phyloP scores from a whole-genome alignment of 2,797 vertebrate species.

The Pempheris klunzingeri region DNA sequence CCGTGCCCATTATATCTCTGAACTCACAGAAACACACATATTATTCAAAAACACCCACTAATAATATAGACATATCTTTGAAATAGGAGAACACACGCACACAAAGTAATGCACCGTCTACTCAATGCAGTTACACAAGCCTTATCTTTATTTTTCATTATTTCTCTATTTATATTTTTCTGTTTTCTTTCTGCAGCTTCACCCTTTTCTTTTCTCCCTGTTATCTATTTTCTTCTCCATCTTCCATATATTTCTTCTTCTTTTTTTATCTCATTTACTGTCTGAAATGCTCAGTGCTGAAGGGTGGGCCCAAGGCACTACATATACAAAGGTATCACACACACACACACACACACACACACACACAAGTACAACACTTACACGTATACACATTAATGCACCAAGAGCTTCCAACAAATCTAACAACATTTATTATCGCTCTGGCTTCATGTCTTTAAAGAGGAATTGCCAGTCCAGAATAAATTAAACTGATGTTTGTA shows the following conservation, averaged over 20 bases:
- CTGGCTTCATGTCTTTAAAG: slow-evolving; percentile 29
- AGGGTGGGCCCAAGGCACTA: slow-evolving; percentile 46
- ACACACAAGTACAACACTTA: slow-evolving; percentile 2
- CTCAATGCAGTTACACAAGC: not conserved
- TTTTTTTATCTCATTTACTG: slow-evolving; percentile 39
- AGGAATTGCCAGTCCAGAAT: slow-evolving; percentile 21
- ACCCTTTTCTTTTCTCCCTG: slow-evolving; percentile 14
- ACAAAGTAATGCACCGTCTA: slow-evolving; percentile 5
- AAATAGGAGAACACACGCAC: not conserved
- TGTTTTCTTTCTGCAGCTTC: slow-evolving; percentile 12
- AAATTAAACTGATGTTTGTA: slow-evolving; percentile 6
- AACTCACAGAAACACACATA: not conserved
- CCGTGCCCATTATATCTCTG: not conserved
- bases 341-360: slow-evolving; percentile 23
- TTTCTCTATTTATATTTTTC: slow-evolving; percentile 22
- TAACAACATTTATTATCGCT: slow-evolving; percentile 34
- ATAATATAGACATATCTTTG: not conserved
- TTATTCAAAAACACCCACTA: slow-evolving; percentile 13
- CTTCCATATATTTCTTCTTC: slow-evolving; percentile 23
- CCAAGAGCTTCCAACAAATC: slow-evolving; percentile 32
- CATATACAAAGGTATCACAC: slow-evolving; percentile 27
- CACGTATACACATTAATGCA: slow-evolving; percentile 27
- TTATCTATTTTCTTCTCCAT: slow-evolving; percentile 49
- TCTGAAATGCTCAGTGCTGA: slow-evolving; percentile 53
- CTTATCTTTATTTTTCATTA: slow-evolving; percentile 20